Base-by-base conservation (phyloP, 2,888 invertebrate species). In the Pharmacophagus antenor region DNA sequence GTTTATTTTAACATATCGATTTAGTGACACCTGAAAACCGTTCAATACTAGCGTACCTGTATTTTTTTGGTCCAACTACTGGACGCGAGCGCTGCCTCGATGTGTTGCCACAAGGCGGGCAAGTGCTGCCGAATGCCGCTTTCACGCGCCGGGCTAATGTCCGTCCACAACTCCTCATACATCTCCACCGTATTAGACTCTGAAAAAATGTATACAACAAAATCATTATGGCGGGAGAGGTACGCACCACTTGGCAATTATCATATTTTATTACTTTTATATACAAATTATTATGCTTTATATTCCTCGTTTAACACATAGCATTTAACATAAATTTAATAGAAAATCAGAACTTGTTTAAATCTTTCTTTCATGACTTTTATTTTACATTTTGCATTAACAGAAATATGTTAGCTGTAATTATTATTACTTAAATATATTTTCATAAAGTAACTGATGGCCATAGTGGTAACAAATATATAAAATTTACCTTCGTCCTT, bases 151-250 rank as follows among this genome's bases (percentile, higher is more conserved):
- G 96, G 96, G 64, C 96, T 95, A 31, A 96, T 94, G 74, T 98
- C 98, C 49, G 93, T 93, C 98, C 98, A 98, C 44, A 97, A 92
- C 76, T 98, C 97, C 64, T 95, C 95, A 94, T 96, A 98, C 63
- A 95, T 85, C 72, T 95, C 95, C 63, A 95, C 91, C 12, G 93
- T 93, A 5, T 76, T 67, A 0, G 84, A 78, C n/a, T 88, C 88
- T 83, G 31, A 44, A 10, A 37, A 37, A 37, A 15, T 1, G 7
- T 15, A n/a, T 37, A 37, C 10, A 15, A 15, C n/a, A 8, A 37
- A 37, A 37, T 4, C 2, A 15, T n/a, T 15, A 2, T 3, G 4
- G 6, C 10, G 15, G 10, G 15, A 31, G 15, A 31, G 2, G 31
- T 12, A 12, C 10, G 27, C 8, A 2, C 3, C 10, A 12, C 2